Base-by-base conservation (phyloP, 2,888 invertebrate species). In the Cryptocheilus praepositus region DNA sequence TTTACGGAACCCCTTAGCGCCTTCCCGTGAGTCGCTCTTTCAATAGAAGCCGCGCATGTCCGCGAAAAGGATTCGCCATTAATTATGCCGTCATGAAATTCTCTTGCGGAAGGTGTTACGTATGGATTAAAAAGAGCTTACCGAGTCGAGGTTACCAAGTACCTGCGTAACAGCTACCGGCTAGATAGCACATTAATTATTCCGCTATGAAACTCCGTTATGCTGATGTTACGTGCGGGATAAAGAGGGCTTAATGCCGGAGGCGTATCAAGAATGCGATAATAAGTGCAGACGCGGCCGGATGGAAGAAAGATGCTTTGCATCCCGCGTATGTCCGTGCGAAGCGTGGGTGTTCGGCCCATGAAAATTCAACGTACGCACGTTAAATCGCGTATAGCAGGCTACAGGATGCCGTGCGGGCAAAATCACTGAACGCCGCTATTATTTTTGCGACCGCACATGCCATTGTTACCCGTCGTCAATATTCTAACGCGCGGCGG, bases 131-230 rank as follows among this genome's bases (percentile, higher is more conserved):
- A 28, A 28, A 28, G 28, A 28, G 28, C 28, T 28, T 28, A 28
- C 4, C 28, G 46, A 16, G 46, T n/a, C 3, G 16, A 16, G 46
- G 46, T 46, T 46, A 46, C 3, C 46, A 15, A 46, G 46, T 46
- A 46, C 11, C 49, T n/a, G 4, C 36, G 36, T 36, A 36, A 11
- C 1, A 49, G 49, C 49, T 49, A 49, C 11, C 5, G n/a, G 49
- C 16, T 49, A 16, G 16, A 18, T 16, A 49, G 16, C 49, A 13
- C 16, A 18, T 49, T 49, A 49, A 49, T 49, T 49, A 49, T 49
- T 49, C 49, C 49, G 8, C 49, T 49, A 49, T 8, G 49, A 49
- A 49, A 18, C 49, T 49, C 49, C 13, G 36, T 36, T 36, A 36
- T 36, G 4, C 36, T 36, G 16, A 49, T 49, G 49, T 49, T 49